Percentiles rank a stretch among this genome's conserved stretches.
These are phyloP conservation scores for Myotis vivesi DNA, from an alignment of 2,797 vertebrate species.

Conservation along the genomic window DNA sequence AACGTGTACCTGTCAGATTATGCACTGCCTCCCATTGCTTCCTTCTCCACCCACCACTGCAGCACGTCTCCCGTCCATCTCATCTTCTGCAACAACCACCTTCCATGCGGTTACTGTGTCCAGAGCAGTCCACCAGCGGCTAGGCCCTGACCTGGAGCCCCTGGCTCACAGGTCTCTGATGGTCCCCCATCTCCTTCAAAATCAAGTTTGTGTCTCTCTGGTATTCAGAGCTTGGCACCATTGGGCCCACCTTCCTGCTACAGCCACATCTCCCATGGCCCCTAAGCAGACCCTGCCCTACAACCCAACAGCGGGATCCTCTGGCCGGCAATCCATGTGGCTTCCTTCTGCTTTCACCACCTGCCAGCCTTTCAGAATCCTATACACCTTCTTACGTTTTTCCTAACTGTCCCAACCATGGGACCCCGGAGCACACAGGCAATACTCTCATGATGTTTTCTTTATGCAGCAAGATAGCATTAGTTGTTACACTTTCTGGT, in stretches of 20 bases:
- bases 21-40: fast-evolving
- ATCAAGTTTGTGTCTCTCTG: not conserved
- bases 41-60: not conserved
- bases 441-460: not conserved
- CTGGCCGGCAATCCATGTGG: no score
- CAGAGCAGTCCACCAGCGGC: not conserved
- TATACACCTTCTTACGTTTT: not conserved
- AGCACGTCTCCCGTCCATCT: not conserved
- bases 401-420: not conserved
- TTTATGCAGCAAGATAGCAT: not conserved
- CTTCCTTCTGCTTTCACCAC: not conserved
- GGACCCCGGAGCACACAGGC: fast-evolving
- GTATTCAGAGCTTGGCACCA: not conserved
- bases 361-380: not conserved
- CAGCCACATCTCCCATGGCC: no score
- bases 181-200: not conserved
- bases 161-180: not conserved
- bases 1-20: no score
- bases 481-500: not conserved
- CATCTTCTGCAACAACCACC: not conserved
- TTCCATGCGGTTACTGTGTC: not conserved
- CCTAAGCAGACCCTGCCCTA: not conserved
- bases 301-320: not conserved
- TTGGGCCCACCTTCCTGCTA: not conserved
- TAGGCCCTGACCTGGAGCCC: not conserved